Evolutionary conservation across 35 echinoderm and acorn worm genomes (phyloP).

Genomic region (Ophioderma brevispina): DNA sequence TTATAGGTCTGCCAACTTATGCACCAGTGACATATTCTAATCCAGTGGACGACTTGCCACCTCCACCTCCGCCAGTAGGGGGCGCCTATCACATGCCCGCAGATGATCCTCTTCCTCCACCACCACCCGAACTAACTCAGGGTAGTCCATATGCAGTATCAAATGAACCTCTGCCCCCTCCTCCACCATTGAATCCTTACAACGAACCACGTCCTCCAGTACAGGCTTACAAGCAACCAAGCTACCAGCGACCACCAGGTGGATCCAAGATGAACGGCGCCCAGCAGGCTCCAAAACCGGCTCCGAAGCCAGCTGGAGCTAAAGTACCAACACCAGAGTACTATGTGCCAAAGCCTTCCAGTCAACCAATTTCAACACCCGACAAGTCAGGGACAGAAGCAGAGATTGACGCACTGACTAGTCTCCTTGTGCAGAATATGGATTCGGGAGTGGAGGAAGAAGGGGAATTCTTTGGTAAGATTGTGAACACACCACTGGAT

Average conservation of each 20-base stretch:
- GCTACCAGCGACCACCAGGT: constrained; percentile 32
- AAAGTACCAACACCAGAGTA: constrained; percentile 38
- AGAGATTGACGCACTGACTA: constrained; percentile 96
- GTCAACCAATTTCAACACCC: constrained; percentile 82
- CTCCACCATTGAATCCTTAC: constrained; percentile 76
- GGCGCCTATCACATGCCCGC: constrained; percentile 13
- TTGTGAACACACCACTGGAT: too few species aligned
- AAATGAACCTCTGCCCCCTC: constrained; percentile 51
- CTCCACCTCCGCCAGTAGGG: constrained; percentile 53
- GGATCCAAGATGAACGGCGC: constrained; percentile 12
- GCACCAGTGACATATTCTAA: neutral
- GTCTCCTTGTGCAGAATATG: constrained; percentile 94
- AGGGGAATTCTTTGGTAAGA: constrained; percentile 98
- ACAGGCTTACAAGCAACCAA: constrained; percentile 26
- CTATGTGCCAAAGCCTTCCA: constrained; percentile 81
- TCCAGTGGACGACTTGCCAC: constrained; percentile 67
- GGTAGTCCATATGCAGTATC: constrained; percentile 26
- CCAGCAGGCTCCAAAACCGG: neutral
- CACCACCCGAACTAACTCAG: constrained; percentile 64
- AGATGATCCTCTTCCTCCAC: constrained; percentile 58
- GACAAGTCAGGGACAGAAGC: constrained; percentile 81
- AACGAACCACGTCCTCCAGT: constrained; percentile 78
- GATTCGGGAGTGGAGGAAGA: constrained; percentile 39
- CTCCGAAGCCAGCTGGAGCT: constrained; percentile 34
- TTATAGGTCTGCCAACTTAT: constrained; percentile 6